Base-by-base conservation (phyloP, 2,888 invertebrate species). In the Timandra comae region DNA sequence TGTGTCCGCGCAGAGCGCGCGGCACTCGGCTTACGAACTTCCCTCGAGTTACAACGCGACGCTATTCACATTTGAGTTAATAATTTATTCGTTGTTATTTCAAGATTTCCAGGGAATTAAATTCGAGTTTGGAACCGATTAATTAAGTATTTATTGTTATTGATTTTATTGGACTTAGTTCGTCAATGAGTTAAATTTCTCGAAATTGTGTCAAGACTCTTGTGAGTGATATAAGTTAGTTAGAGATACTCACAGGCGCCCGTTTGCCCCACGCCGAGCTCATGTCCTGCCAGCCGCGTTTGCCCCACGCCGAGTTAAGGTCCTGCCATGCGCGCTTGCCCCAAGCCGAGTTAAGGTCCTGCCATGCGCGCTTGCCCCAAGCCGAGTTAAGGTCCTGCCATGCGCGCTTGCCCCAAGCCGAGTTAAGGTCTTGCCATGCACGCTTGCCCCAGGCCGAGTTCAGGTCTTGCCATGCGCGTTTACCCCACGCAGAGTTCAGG, bases 281-380 rank as follows among this genome's bases (percentile, higher is more conserved):
- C 35, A 88, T 58, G 43, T 86, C 86, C 49, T 88, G 82, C 90
- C 89, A 89, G 11, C 79, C 88, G 11, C 89, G 74, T 56, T 90
- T 90, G 31, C 88, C 89, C 89, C 88, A 89, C 3, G 87, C 81
- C 1, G 85, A 65, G 53, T 87, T 87, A 39, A 90, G 62, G 54
- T 88, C 89, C 28, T 78, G 78, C 90, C 89, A 90, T 9, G 79
- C 88, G 0, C 90, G 75, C 47, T 90, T 90, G 38, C 89, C 89
- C 87, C 87, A 87, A 35, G 81, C 81, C 0, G 72, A 63, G 52
- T 80, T 79, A 25, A 87, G 61, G 43, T 85, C 86, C 49, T 87
- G 82, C 89, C 89, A 89, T 8, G 82, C 88, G 12, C 89, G 71
- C 54, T 90, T 90, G 38, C 90, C 89, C 87, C 87, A 87, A 20